phyloP scores from a whole-genome alignment of 1,140 invertebrate genomes.

The Aplysia californica region DNA sequence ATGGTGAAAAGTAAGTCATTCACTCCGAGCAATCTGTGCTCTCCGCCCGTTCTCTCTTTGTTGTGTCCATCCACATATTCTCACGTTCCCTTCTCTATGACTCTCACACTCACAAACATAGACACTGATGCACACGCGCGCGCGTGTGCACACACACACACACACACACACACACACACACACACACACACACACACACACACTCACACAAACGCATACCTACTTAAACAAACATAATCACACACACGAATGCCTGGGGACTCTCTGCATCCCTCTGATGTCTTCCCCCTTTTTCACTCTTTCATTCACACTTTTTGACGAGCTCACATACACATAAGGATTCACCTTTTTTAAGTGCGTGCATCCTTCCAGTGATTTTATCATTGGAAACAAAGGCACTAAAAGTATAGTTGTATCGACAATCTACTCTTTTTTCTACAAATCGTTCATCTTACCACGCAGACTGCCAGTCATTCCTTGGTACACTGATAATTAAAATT shows the following conservation, averaged over 20 bases:
- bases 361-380: no score
- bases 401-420: no score
- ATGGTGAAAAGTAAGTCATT: conserved; percentile 74
- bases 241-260: neutral
- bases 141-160: conserved; percentile 8
- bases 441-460: no score
- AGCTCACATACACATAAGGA: no score
- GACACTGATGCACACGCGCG: neutral
- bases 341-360: no score
- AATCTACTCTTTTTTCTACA: no score
- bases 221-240: conserved; percentile 1
- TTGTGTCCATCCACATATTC: neutral
- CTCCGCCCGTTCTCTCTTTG: no score
- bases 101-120: neutral
- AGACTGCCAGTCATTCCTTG: no score
- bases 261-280: neutral
- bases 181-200: neutral
- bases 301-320: neutral
- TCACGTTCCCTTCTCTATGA: neutral
- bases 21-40: neutral
- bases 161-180: conserved; percentile 14
- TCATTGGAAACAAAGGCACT: no score
- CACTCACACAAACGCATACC: conserved; percentile 1
- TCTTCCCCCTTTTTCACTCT: neutral
- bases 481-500: no score